Base-by-base conservation (phyloP, 2,888 invertebrate species). In the Adelognathus sp. region DNA sequence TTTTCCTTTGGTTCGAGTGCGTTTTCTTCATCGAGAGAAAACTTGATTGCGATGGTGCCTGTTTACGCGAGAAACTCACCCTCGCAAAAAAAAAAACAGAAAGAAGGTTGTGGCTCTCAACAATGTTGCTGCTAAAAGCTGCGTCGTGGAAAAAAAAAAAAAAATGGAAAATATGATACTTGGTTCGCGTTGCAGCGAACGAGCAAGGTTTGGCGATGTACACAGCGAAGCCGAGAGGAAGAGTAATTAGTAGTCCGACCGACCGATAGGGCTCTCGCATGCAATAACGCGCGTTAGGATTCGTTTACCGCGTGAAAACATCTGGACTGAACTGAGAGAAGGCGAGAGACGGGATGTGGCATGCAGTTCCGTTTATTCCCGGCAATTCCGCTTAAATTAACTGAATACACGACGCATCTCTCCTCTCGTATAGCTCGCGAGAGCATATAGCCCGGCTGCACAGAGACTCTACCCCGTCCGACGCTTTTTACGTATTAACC, bases 321-420 rank as follows among this genome's bases (percentile, higher is more conserved):
- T 90, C 89, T 90, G 90, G 89, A 84, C 84, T n/a, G 76, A 70
- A 44, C 60, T 41, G 60, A 31, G 46, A 71, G n/a, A n/a, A n/a
- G n/a, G 31, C 52, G 60, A 50, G 73, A 83, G 85, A 86, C 87
- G 87, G 89, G 89, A 88, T 89, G 88, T 74, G 79, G 64, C 86
- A 87, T 88, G 89, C 90, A 90, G 89, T 90, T 90, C 88, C 90
- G 89, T 89, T 90, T 89, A 88, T 90, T 90, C 89, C 36, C 86
- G 85, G 83, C 88, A 88, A 88, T 90, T 90, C 84, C 86, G 87
- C 85, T 88, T 87, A 86, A 89, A 89, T 89, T 89, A 87, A 85
- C 86, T 84, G 86, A 86, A 83, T 87, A 86, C 87, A 85, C 82
- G 76, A 27, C 14, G 54, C 66, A 79, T 73, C 58, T 73, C 76